These are phyloP conservation scores for Troides oblongomaculatus DNA, from an alignment of 2,888 invertebrate species.

Conservation along the genomic window DNA sequence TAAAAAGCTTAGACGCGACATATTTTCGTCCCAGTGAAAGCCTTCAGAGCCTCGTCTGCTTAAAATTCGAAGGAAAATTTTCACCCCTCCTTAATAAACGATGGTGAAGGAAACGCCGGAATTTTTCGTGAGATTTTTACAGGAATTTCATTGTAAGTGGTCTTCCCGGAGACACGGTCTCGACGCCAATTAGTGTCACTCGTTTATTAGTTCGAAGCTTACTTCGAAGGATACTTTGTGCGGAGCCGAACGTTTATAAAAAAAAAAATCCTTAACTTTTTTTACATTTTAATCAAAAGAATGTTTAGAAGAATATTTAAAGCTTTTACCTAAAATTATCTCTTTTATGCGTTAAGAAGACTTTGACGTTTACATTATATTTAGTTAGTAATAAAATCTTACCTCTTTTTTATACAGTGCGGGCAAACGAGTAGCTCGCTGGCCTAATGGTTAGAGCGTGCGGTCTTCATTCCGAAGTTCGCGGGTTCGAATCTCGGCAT, in stretches of 20 bases:
- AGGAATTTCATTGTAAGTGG: slow-evolving; percentile 34
- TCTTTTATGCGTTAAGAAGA: neutral
- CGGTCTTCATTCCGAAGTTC: too few species aligned
- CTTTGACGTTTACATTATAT: too few species aligned
- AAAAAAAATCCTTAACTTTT: slow-evolving; percentile 2
- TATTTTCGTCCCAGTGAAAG: slow-evolving; percentile 19
- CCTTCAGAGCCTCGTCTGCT: slow-evolving; percentile 18
- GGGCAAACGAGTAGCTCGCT: too few species aligned
- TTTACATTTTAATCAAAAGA: slow-evolving; percentile 20
- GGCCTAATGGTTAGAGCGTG: too few species aligned
- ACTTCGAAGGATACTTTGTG: slow-evolving; percentile 24
- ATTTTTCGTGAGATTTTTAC: slow-evolving; percentile 35
- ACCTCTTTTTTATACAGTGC: too few species aligned
- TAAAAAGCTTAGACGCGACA: slow-evolving; percentile 22
- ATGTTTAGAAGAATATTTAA: slow-evolving; percentile 11
- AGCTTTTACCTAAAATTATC: neutral
- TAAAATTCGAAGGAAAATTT: slow-evolving; percentile 26
- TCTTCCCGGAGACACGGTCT: slow-evolving; percentile 32
- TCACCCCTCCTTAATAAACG: slow-evolving; percentile 28
- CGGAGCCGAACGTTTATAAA: slow-evolving; percentile 18
- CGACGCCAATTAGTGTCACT: slow-evolving; percentile 67
- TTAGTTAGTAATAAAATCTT: too few species aligned
- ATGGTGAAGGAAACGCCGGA: slow-evolving; percentile 21
- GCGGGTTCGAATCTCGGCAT: too few species aligned
- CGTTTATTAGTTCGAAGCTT: slow-evolving; percentile 61